Evolutionary conservation across 1,140 invertebrate genomes (phyloP).

Genomic region (Lamellibrachia luymesi): DNA sequence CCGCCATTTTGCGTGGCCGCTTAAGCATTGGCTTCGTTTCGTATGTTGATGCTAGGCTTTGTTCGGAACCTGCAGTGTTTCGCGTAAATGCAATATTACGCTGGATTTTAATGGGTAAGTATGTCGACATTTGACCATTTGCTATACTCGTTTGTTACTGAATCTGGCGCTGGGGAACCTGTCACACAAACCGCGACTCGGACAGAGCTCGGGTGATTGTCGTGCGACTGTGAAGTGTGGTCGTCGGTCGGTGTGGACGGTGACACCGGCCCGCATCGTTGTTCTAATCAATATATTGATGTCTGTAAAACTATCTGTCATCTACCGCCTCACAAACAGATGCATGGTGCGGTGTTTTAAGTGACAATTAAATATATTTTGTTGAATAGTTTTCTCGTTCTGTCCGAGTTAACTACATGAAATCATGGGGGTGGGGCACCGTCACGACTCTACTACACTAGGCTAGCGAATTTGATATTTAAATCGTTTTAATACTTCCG

Average conservation of each 20-base stretch:
- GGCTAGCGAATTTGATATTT: background rate
- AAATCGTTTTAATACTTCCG: background rate
- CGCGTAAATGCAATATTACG: background rate
- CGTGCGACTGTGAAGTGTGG: background rate
- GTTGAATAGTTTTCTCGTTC: background rate
- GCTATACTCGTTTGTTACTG: background rate
- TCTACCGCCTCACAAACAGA: background rate
- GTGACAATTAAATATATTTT: background rate
- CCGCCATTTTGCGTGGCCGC: constrained; percentile 2
- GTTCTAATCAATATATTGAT: background rate
- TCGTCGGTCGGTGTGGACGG: background rate
- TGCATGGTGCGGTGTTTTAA: background rate
- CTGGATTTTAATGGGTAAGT: constrained; percentile 5
- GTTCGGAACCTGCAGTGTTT: background rate
- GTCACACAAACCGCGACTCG: background rate
- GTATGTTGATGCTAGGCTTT: background rate
- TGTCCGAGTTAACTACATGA: background rate
- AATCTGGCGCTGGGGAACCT: background rate
- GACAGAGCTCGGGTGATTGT: background rate
- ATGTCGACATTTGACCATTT: background rate
- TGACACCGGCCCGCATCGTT: background rate
- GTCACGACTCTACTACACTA: background rate
- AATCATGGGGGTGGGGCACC: background rate
- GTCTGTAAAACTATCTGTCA: background rate
- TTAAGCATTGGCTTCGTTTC: background rate